Base-by-base conservation (phyloP, 1,140 invertebrate genomes). In the Drosophila tsacasi region DNA sequence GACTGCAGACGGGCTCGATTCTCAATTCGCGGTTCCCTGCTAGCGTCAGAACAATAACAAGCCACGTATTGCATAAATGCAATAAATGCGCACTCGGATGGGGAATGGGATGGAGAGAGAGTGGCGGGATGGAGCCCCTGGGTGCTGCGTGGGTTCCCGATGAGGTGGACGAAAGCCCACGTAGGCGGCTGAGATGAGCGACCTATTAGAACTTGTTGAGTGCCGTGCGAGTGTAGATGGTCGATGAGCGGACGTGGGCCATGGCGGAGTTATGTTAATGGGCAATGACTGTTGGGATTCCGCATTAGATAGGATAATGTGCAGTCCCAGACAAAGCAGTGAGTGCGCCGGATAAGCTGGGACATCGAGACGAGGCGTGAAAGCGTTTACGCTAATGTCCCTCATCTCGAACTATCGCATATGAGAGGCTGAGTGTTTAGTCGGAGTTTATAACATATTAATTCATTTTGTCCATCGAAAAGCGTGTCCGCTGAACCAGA, bases 11-110 rank as follows among this genome's bases (percentile, higher is more conserved):
- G 37, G 15, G 42, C 42, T 37, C 44, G 44, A 42, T 60, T 73
- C 67, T 37, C 52, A 23, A 40, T 59, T 35, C 54, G 52, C 35
- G 52, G 27, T 37, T 73, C 39, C 55, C 30, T 42, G 65, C 54
- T 27, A 64, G 76, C 59, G 39, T 63, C 85, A 87, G 84, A 87
- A 87, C 77, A 87, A 87, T 87, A 87, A 87, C 84, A 89, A 89
- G 85, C 77, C 84, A 84, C 85, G 81, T 87, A 80, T 90, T 84
- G 84, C 85, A 87, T 87, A 87, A 87, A 85, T 85, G 82, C 82
- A 85, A 80, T 85, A 62, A 42, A 84, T 83, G 81, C 81, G 75
- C 71, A 72, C 64, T 40, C 60, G 27, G 12, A 19, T 54, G 23
- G 64, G 1, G 17, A 47, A 40, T 27, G 32, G 35, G 19, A 35